Evolutionary conservation across 2,113 vertebrate genomes (phyloP), one percentile per base, ranked within the genome.

Genomic region (Lasiurus cinereus): DNA sequence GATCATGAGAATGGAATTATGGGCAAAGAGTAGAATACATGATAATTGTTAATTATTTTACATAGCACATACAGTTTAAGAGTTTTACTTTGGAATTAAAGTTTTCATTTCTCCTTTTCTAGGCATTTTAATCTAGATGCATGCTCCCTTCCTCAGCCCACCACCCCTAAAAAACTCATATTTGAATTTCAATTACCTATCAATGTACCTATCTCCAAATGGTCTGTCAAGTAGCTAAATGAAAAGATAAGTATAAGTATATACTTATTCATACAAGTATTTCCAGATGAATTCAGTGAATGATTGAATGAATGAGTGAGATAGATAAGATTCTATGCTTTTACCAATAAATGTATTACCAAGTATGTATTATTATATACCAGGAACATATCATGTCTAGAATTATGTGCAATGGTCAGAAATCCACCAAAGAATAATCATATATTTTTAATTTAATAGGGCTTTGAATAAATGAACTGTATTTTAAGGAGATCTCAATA

Each of bases 301-400:
- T 72, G 43, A 31, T 29, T 80, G 21, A 83, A 78, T 78, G 15
- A 89, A 94, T 56, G 13, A 96, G 24, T 22, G 8, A 67, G 89
- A 21, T 1, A 15, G 9, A 52, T 36, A 59, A 64, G 54, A 21
- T 6, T 11, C 12, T 1, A 78, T 78, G 0, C 6, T 90, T 90
- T 76, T 87, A 31, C 2, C 50, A 21, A 76, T 27, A 84, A 27
- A 72, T 33, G 10, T n/a, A 78, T 62, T 73, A 59, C 3, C 3
- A 33, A 50, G 90, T 72, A 39, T 39, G 39, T 39, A 39, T 73
- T 67, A 43, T 72, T 31, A 80, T 56, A 48, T 39, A 18, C 5
- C 8, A 78, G 48, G 39, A 78, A 62, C 8, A 50, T 29, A 67
- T 33, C 39, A 31, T 11, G 15, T 29, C 1, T 85, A n/a, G 6